Evolutionary conservation across 2,113 vertebrate genomes (phyloP), one percentile per base, ranked within the genome.

Genomic region (Actinemys pallida): DNA sequence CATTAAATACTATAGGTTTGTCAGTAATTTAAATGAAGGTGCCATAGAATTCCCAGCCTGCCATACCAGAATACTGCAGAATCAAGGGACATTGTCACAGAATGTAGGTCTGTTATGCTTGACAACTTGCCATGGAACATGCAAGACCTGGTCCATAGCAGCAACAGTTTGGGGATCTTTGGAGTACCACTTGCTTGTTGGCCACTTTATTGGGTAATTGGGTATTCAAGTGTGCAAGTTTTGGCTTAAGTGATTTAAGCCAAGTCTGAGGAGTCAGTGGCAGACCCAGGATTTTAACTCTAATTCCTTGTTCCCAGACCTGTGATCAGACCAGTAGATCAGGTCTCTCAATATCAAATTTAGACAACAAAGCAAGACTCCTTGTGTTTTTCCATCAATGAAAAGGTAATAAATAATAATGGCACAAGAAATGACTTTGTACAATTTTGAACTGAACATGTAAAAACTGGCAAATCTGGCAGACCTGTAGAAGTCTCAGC

Each of bases 81-180:
- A 22, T 72, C 17, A n/a, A 72, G 69, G 69, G 69, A 72, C 35
- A 19, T 72, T 5, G n/a, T 62, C 59, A 72, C 19, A 72, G 35
- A 72, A 42, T 20, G 22, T 72, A 39, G 69, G n/a, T 72, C 69
- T 39, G 72, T 20, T 11, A 19, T 75, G 10, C 39, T 42, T 24
- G 39, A 54, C 7, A 35, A 2, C 9, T 25, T 88, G 56, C 35
- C 27, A 86, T 83, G 83, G 52, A 89, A 84, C 19, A 92, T 22
- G 4, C 42, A 39, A 5, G 81, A 31, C 27, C 54, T 42, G 69
- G 42, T 10, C 54, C 1, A 0, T 47, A 92, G 25, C 27, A 96
- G 59, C 0, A 0, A 14, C 52, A 52, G 27, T 86, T 31, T 35
- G 24, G 17, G 24, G 39, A 22, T n/a, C n/a, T 82, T 56, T 56